Percentiles rank a stretch among this genome's conserved stretches.
These are phyloP conservation scores for Hemiprocne comata DNA, from an alignment of 2,113 vertebrate species.

Conservation along the genomic window DNA sequence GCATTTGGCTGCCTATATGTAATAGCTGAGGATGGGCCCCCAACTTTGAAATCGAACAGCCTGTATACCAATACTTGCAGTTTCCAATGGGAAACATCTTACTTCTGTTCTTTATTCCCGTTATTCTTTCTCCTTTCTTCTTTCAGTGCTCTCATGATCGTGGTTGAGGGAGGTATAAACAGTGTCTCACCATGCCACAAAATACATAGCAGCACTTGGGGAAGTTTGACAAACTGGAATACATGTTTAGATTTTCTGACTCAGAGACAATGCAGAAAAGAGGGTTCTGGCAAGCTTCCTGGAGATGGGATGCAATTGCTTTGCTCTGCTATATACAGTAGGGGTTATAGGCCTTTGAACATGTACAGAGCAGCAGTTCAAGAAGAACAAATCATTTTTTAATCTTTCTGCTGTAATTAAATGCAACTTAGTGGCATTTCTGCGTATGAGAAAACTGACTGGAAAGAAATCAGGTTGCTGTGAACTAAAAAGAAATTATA, in stretches of 20 bases:
- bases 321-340: neutral
- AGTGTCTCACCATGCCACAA: conserved; percentile 36
- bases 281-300: conserved; percentile 59
- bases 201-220: conserved; percentile 66
- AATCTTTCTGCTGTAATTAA: conserved; percentile 35
- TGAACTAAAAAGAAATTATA: neutral
- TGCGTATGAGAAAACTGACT: neutral
- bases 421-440: neutral
- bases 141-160: neutral
- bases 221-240: conserved; percentile 71
- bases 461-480: neutral
- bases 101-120: neutral
- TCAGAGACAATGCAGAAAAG: conserved; percentile 62
- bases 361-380: conserved; percentile 24
- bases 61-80: neutral
- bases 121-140: neutral
- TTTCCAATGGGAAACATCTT: neutral
- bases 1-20: neutral
- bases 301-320: conserved; percentile 49
- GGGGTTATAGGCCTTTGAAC: conserved; percentile 45
- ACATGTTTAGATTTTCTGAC: conserved; percentile 71
- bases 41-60: neutral
- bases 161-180: neutral
- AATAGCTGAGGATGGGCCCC: neutral
- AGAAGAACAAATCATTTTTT: conserved; percentile 44